Percentiles rank a stretch among this genome's conserved stretches.
phyloP scores from a whole-genome alignment of 2,113 vertebrate species.

The Noturus placidus region DNA sequence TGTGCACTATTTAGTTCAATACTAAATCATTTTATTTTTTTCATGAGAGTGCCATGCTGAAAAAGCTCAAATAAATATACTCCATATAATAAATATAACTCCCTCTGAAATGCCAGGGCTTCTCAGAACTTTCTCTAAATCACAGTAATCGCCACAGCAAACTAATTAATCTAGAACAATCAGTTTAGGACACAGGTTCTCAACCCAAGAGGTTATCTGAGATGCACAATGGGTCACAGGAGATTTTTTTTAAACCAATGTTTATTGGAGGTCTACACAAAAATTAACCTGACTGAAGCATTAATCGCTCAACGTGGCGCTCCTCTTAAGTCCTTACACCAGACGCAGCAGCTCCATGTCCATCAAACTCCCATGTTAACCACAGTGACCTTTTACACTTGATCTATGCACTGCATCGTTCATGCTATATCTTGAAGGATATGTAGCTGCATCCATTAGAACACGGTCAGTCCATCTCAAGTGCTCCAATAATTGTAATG shows the following conservation, averaged over 20 bases:
- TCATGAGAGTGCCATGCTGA: not conserved
- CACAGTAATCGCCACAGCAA: not conserved
- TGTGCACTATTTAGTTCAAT: not conserved
- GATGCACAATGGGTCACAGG: not conserved
- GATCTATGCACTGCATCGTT: not conserved
- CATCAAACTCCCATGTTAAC: too few species aligned
- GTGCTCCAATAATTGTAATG: too few species aligned
- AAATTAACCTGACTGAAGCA: not conserved
- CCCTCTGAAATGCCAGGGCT: too few species aligned
- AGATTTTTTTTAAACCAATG: too few species aligned
- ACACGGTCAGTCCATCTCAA: too few species aligned
- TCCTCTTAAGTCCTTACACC: not conserved
- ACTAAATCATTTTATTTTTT: not conserved
- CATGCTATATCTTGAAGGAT: too few species aligned
- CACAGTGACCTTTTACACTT: not conserved
- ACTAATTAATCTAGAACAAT: not conserved
- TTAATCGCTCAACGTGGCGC: not conserved
- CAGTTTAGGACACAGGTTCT: too few species aligned
- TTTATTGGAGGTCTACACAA: too few species aligned
- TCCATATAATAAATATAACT: not conserved
- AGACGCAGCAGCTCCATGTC: not conserved
- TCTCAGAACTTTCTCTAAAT: not conserved
- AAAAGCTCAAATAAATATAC: not conserved
- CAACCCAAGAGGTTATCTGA: not conserved
- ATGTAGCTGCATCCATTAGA: too few species aligned